Evolutionary conservation across 2,113 vertebrate genomes (phyloP), one percentile per base, ranked within the genome.

Genomic region (Harpagus bidentatus): DNA sequence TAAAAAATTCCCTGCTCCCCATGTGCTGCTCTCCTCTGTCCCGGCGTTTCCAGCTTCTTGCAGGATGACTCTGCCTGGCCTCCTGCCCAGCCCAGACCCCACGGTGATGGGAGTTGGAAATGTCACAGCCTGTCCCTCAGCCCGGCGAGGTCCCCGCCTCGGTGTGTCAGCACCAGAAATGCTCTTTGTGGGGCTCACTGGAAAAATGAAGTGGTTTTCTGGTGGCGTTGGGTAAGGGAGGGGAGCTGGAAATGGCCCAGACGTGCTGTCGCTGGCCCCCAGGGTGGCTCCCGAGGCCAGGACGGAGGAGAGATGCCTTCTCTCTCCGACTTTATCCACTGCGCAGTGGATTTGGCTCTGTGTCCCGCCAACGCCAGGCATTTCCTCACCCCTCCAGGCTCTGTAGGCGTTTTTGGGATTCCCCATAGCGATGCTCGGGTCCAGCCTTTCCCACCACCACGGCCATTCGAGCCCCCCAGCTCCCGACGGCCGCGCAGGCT

Each of bases 401-500:
- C 84, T 34, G 53, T 74, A 82, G 90, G 53, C 82, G 74, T 21
- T 53, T 29, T 19, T 40, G 74, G 63, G 53, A 8, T 14, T 58
- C 85, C 45, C 47, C 1, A 2, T 2, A 10, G 31, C 2, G 4
- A 31, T 15, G 45, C 47, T 66, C 1, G 0, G 2, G 3, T 11
- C 43, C 86, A 3, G 21, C 23, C 3, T 13, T 69, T 82, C 67
- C 58, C 82, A 34, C 1, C n/a, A 6, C 36, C 4, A 3, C 1
- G 2, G 20, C 61, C n/a, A 1, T 13, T 4, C 0, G 5, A 58
- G 32, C 28, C 32, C 25, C 36, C 8, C 38, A 18, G 56, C 40
- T 52, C 73, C 34, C 1, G 0, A 3, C 1, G 1, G 6, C 40
- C 23, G 42, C 1, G 1, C 1, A 8, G 32, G 11, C 40, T 38